Conservation (phyloP, 2,113 vertebrate genomes). For the Brachyhypopomus occidentalis region DNA sequence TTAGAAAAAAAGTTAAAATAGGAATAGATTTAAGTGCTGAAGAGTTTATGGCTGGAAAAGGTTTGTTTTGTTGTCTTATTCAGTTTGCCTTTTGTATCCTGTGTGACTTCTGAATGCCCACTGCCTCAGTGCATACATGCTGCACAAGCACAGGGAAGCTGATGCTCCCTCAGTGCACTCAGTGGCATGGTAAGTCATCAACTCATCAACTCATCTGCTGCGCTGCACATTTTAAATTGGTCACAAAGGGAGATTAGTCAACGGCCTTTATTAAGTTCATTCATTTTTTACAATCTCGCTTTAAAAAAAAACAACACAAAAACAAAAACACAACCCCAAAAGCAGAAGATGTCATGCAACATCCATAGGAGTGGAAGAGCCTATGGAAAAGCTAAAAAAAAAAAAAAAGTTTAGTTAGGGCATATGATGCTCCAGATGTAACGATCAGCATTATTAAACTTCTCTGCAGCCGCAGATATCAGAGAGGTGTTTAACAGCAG, state of each 20-base stretch:
- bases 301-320: not conserved
- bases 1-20: not conserved
- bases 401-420: not conserved
- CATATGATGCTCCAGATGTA: not conserved
- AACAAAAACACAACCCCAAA: not conserved
- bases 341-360: not conserved
- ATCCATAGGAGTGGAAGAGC: not conserved
- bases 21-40: not conserved
- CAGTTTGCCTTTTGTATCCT: not conserved
- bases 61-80: not conserved
- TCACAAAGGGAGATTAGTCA: slow-evolving; percentile 33
- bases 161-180: slow-evolving; percentile 22
- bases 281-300: slow-evolving; percentile 4
- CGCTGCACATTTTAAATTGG: slow-evolving; percentile 44
- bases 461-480: slow-evolving; percentile 50
- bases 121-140: slow-evolving; percentile 32
- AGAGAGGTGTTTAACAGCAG: not conserved
- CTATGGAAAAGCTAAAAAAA: not conserved
- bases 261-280: slow-evolving; percentile 29
- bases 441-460: slow-evolving; percentile 53
- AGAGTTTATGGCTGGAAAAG: not conserved
- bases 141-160: slow-evolving; percentile 21
- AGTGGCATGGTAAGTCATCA: slow-evolving; percentile 25
- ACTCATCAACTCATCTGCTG: slow-evolving; percentile 34
- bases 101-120: slow-evolving; percentile 10